Evolutionary conservation across 2,797 vertebrate species (phyloP).

Genomic region (Halcyon chelicuti): DNA sequence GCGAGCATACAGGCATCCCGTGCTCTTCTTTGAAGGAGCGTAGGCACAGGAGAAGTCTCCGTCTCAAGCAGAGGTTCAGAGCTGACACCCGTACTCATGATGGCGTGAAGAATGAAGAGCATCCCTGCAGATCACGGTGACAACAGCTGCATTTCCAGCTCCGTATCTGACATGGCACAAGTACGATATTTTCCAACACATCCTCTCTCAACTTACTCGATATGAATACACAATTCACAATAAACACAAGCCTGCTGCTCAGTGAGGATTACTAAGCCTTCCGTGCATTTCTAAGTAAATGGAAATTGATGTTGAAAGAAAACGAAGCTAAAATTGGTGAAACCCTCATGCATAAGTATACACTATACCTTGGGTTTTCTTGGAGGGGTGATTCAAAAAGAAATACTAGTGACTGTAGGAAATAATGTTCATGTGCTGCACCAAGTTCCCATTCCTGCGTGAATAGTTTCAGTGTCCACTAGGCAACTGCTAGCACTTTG

Average conservation of each 20-base stretch:
- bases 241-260: background rate
- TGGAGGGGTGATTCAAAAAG: background rate
- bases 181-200: background rate
- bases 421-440: background rate
- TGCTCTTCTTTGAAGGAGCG: accelerated
- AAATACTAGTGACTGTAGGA: background rate
- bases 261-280: background rate
- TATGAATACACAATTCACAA: background rate
- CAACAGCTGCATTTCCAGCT: background rate
- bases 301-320: background rate
- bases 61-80: background rate
- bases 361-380: background rate
- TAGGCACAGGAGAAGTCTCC: accelerated
- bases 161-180: background rate
- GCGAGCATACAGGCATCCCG: accelerated
- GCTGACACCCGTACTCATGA: accelerated
- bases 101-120: background rate
- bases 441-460: background rate
- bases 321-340: background rate
- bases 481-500: background rate
- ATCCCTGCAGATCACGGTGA: too few relatives aligned
- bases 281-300: background rate
- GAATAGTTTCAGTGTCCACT: background rate
- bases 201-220: background rate
- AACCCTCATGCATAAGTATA: background rate